Conservation (phyloP, 2,113 vertebrate species). For the Notothenia rossii region DNA sequence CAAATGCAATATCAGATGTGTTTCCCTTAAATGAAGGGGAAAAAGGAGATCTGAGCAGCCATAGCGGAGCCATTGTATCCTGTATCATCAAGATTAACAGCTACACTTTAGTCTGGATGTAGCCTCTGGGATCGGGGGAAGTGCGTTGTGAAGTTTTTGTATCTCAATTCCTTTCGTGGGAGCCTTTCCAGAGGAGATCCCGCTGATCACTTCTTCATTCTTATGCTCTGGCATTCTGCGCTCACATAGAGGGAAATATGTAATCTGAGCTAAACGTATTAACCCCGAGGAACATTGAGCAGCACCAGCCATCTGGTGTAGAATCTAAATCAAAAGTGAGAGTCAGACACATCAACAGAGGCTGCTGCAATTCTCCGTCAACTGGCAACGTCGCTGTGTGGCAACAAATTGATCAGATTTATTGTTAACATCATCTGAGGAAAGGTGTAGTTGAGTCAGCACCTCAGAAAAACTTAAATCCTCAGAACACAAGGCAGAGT, state of each 20-base stretch:
- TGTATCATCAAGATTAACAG: slow-evolving; percentile 73
- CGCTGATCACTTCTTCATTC: slow-evolving; percentile 63
- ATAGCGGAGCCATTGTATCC: slow-evolving; percentile 59
- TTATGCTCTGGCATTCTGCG: slow-evolving; percentile 46
- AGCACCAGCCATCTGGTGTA: background rate
- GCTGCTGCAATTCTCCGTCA: slow-evolving; percentile 12
- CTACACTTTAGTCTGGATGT: slow-evolving; percentile 45
- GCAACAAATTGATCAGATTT: slow-evolving; percentile 12
- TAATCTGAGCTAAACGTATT: slow-evolving; percentile 43
- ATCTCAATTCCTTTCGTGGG: slow-evolving; percentile 57
- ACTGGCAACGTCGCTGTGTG: background rate
- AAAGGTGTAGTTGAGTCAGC: slow-evolving; percentile 49
- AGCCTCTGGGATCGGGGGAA: slow-evolving; percentile 58
- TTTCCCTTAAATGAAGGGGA: slow-evolving; percentile 49
- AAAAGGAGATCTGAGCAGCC: slow-evolving; percentile 58
- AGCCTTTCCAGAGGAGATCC: slow-evolving; percentile 61
- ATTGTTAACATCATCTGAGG: slow-evolving; percentile 8
- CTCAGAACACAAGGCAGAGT: slow-evolving; percentile 35
- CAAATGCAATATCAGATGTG: slow-evolving; percentile 50
- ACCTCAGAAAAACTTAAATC: slow-evolving; percentile 55
- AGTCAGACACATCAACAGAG: slow-evolving; percentile 32
- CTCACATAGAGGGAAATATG: slow-evolving; percentile 17
- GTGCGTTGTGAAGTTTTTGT: slow-evolving; percentile 58
- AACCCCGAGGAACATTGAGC: slow-evolving; percentile 33
- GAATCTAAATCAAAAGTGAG: slow-evolving; percentile 58